A percentile compares a stretch with the other conserved stretches of the same genome.
These are phyloP conservation scores for Vireo altiloquus DNA, from an alignment of 2,113 vertebrate genomes.

Conservation along the genomic window DNA sequence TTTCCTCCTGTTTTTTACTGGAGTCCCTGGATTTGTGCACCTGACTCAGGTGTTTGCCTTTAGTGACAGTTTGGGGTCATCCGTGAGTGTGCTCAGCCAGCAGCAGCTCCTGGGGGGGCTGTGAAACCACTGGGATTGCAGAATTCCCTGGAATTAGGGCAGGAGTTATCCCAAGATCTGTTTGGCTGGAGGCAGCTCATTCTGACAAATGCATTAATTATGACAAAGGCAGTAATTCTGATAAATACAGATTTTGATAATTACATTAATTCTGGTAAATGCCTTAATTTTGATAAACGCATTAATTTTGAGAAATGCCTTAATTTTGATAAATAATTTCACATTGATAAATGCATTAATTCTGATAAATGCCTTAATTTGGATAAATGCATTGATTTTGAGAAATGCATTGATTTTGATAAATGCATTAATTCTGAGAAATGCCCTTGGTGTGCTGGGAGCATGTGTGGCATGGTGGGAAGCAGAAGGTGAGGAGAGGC, in stretches of 20 bases:
- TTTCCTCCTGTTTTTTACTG: fast-evolving
- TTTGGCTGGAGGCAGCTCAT: neutral
- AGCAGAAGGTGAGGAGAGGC: neutral
- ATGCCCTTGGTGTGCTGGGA: neutral
- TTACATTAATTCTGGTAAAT: neutral
- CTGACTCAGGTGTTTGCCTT: neutral
- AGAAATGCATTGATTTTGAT: no score
- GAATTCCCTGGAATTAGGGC: neutral
- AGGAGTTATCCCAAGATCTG: neutral
- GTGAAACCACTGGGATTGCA: neutral
- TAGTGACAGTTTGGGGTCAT: neutral
- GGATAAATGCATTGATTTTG: neutral
- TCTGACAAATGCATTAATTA: neutral
- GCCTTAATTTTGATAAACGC: neutral
- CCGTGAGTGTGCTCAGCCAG: neutral
- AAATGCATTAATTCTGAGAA: neutral
- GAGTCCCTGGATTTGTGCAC: neutral
- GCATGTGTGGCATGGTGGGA: neutral
- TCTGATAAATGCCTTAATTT: neutral
- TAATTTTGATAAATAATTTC: neutral
- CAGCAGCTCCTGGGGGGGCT: neutral
- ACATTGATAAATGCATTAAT: neutral
- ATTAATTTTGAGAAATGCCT: neutral
- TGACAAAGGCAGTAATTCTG: neutral
- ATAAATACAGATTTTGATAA: neutral